Base-by-base conservation (phyloP, 2,797 vertebrate species). In the Notoglanidium macrostoma region DNA sequence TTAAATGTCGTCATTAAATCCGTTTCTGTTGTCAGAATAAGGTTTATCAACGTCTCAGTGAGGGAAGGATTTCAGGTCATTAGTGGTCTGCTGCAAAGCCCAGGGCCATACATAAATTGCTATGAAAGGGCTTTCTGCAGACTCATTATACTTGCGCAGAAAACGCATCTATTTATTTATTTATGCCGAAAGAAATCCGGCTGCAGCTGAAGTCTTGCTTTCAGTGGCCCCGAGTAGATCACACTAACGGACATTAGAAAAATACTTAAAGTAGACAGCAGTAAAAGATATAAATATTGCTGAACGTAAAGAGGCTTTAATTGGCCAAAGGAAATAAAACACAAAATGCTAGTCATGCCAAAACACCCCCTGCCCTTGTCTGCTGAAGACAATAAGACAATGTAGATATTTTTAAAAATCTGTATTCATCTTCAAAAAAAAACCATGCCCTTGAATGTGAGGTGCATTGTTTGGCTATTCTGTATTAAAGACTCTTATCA, bases 41-140 rank as follows among this genome's bases (percentile, higher is more conserved):
- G 70, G 74, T 89, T 85, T 85, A 85, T 86, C 70, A 76, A 84
- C 63, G 2, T n/a, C 61, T 83, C 63, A 6, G 73, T 61, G 46
- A 81, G 72, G 61, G 79, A 87, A 85, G 51, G 12, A 65, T 89
- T 87, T 89, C 79, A 73, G 86, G 77, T 89, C 86, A 86, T 89
- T 87, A 85, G 88, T 80, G 76, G 51, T 61, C 72, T 83, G 81
- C 74, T 79, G 35, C 61, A 80, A 86, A 89, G 84, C 84, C 72
- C 46, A 40, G n/a, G 32, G 77, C 83, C 65, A 57, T 81, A 83
- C 78, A 84, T 86, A 83, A 85, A 88, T 84, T 76, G 49, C 54
- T 55, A 49, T 49, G 70, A 85, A 80, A 73, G 84, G 67, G 57
- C 54, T 40, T 85, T 85, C 57, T 85, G 68, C 32, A 82, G 44